Conservation (phyloP, 2,797 vertebrate genomes). For the Notoglanidium macrostoma region DNA sequence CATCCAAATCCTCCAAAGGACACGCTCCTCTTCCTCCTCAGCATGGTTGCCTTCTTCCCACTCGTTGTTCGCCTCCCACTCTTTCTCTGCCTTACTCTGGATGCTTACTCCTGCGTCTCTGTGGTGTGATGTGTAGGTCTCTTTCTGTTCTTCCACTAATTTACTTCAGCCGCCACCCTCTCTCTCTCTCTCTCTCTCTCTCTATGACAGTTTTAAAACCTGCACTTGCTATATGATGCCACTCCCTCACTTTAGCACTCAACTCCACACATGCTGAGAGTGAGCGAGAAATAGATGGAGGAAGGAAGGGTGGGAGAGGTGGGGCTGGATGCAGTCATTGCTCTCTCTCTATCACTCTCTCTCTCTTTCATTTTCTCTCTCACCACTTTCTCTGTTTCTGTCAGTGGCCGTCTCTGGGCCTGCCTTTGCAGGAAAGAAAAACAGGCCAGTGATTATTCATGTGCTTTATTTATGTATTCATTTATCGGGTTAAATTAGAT, state of each 20-base stretch:
- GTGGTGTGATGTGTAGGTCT: slow-evolving; percentile 31
- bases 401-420: neutral
- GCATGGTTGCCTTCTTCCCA: slow-evolving; percentile 67
- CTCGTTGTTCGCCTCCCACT: slow-evolving; percentile 52
- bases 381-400: neutral
- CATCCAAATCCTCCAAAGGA: slow-evolving; percentile 80
- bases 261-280: slow-evolving; percentile 50
- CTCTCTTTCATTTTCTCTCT: neutral
- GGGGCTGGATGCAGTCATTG: slow-evolving; percentile 28
- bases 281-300: slow-evolving; percentile 20
- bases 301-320: slow-evolving; percentile 40
- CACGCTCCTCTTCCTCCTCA: slow-evolving; percentile 80
- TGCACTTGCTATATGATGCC: slow-evolving; percentile 56
- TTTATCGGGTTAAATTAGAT: neutral
- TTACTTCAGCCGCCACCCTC: slow-evolving; percentile 54
- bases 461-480: neutral
- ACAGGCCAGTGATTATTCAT: neutral
- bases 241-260: slow-evolving; percentile 60
- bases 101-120: slow-evolving; percentile 35
- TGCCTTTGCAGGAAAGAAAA: neutral
- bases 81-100: slow-evolving; percentile 41
- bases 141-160: slow-evolving; percentile 60
- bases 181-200: slow-evolving; percentile 19
- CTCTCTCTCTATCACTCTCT: slow-evolving; percentile 34
- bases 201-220: slow-evolving; percentile 54